phyloP scores from a whole-genome alignment of 1,140 invertebrate genomes.

The Bombus balteatus region DNA sequence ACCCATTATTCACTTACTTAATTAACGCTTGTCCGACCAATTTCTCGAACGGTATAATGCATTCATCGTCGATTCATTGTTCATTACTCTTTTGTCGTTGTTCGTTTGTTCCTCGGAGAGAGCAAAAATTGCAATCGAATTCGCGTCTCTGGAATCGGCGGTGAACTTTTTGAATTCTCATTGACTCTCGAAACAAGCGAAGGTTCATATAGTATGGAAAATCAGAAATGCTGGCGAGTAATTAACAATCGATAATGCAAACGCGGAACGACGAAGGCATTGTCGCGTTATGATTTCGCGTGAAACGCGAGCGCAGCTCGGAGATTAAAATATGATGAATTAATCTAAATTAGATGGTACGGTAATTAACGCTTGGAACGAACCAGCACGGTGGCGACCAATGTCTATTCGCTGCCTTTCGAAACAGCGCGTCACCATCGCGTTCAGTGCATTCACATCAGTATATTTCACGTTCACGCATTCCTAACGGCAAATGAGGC shows the following conservation, averaged over 20 bases:
- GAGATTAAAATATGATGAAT: slow-evolving; percentile 31
- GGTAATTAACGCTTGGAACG: slow-evolving; percentile 2
- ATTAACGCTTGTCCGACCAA: slow-evolving; percentile 14
- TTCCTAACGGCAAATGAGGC: not conserved
- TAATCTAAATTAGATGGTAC: slow-evolving; percentile 23
- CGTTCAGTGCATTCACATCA: not conserved
- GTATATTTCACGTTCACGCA: too few relatives aligned
- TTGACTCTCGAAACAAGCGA: slow-evolving; percentile 4
- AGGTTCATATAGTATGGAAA: too few relatives aligned
- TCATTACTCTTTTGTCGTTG: slow-evolving; percentile 9
- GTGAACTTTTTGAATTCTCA: slow-evolving; percentile 10
- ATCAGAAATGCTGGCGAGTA: not conserved
- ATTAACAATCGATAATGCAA: slow-evolving; percentile 37
- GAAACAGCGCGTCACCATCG: too few relatives aligned
- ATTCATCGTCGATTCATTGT: slow-evolving; percentile 17
- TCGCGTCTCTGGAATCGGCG: not conserved
- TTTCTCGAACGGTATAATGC: not conserved
- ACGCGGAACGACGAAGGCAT: not conserved
- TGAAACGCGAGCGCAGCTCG: too few relatives aligned
- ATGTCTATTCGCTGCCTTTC: not conserved
- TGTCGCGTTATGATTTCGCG: slow-evolving; percentile 9
- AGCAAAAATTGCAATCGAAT: not conserved
- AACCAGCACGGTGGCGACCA: not conserved
- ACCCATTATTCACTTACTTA: slow-evolving; percentile 5
- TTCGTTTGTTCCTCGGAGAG: not conserved